Percentiles rank a stretch among this genome's conserved stretches.
Conservation (phyloP, 2,888 invertebrate genomes). For the Pristionchus exspectatus region DNA sequence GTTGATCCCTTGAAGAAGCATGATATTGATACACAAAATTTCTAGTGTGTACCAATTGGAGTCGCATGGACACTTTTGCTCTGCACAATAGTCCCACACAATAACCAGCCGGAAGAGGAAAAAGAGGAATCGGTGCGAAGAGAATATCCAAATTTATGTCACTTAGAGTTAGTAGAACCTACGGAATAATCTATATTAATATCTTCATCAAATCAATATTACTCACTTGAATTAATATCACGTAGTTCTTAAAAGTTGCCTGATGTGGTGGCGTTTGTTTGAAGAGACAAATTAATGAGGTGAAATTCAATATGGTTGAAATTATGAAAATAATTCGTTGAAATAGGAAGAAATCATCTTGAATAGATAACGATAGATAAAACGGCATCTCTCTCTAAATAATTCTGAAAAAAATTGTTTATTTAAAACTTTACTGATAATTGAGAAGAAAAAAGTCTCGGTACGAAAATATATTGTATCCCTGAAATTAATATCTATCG, state of each 20-base stretch:
- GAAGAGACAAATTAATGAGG: not conserved
- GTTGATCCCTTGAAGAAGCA: not conserved
- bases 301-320: not conserved
- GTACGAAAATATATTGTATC: no score
- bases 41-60: not conserved
- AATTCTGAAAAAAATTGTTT: no score
- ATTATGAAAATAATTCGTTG: not conserved
- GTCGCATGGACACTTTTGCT: not conserved
- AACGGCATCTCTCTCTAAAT: not conserved
- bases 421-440: no score
- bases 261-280: not conserved
- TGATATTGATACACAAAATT: not conserved
- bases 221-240: not conserved
- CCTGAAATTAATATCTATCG: no score
- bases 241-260: not conserved
- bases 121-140: not conserved
- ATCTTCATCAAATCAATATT: not conserved
- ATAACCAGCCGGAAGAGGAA: not conserved
- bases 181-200: not conserved
- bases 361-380: not conserved
- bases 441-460: no score
- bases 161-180: not conserved
- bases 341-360: not conserved
- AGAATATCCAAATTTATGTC: not conserved
- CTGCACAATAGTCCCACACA: conserved; percentile 5